Percentiles rank a stretch among this genome's conserved stretches.
Evolutionary conservation across 2,888 invertebrate genomes (phyloP).

Genomic region (Physocephala rufipes): DNA sequence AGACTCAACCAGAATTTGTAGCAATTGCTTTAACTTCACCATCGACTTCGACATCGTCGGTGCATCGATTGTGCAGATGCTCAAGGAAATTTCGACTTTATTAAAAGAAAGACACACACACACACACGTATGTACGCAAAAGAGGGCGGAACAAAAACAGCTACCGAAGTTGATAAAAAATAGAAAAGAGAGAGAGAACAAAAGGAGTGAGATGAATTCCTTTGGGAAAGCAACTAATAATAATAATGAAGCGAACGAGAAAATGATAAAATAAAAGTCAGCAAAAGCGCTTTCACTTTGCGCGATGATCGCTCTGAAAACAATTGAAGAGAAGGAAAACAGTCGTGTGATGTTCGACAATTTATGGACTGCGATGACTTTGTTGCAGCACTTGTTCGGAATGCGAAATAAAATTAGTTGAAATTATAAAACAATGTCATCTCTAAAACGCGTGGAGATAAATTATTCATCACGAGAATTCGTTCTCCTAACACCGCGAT

Average conservation of each 20-base stretch:
- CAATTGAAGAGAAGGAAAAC: not conserved
- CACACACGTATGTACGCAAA: not conserved
- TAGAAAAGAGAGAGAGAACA: not conserved
- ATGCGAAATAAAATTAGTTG: too few species aligned
- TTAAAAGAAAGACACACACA: not conserved
- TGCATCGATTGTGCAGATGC: not conserved
- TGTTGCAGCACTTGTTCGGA: too few species aligned
- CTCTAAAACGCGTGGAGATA: too few species aligned
- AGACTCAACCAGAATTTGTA: not conserved
- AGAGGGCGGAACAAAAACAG: not conserved
- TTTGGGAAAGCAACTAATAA: constrained; percentile 12
- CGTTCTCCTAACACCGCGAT: too few species aligned
- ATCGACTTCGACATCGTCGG: constrained; percentile 6
- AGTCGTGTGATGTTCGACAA: too few species aligned
- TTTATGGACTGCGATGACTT: too few species aligned
- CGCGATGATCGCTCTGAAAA: not conserved
- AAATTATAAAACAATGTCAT: too few species aligned
- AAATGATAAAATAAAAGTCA: not conserved
- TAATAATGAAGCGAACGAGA: not conserved
- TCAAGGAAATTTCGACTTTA: constrained; percentile 21
- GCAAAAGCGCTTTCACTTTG: constrained; percentile 17
- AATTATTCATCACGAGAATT: too few species aligned
- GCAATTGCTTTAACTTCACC: not conserved
- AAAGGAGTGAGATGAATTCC: not conserved
- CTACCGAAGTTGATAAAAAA: not conserved